Evolutionary conservation across 2,797 vertebrate species (phyloP).

Genomic region (Bovichtus variegatus): DNA sequence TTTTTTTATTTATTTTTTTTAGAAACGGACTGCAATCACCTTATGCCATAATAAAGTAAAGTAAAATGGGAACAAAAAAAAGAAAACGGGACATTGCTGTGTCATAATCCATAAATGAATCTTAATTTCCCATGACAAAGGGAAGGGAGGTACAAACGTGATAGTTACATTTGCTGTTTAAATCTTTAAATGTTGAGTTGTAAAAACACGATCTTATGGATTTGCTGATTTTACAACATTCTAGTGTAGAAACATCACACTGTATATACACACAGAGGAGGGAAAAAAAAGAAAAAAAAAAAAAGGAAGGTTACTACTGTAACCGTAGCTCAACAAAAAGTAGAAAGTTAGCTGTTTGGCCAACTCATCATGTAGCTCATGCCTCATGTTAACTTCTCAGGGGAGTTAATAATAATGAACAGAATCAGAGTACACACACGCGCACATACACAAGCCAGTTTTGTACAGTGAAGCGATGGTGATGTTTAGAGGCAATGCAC

Average conservation of each 20-base stretch:
- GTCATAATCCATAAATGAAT: conserved; percentile 63
- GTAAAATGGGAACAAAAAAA: conserved; percentile 55
- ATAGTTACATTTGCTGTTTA: conserved; percentile 61
- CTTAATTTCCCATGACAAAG: conserved; percentile 55
- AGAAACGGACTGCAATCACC: conserved; percentile 79
- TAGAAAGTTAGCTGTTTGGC: conserved; percentile 31
- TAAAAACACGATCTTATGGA: conserved; percentile 69
- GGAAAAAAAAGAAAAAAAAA: conserved; percentile 11
- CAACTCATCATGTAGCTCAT: conserved; percentile 50
- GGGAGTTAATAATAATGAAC: conserved; percentile 48
- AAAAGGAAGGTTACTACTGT: conserved; percentile 51
- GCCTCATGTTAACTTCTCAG: conserved; percentile 46
- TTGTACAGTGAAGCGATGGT: conserved; percentile 55
- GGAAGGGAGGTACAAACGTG: conserved; percentile 61
- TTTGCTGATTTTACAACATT: conserved; percentile 73
- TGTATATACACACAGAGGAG: conserved; percentile 71
- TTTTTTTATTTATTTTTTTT: conserved; percentile 75
- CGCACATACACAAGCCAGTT: conserved; percentile 57
- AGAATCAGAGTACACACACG: conserved; percentile 41
- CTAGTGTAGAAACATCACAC: conserved; percentile 74
- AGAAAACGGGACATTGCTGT: conserved; percentile 65
- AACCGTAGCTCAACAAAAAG: conserved; percentile 51
- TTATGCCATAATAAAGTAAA: conserved; percentile 80
- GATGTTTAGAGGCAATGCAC: conserved; percentile 62
- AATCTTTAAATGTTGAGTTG: conserved; percentile 52